Percentiles rank a stretch among this genome's conserved stretches.
Conservation (phyloP, 2,797 vertebrate species). For the Geotria australis region DNA sequence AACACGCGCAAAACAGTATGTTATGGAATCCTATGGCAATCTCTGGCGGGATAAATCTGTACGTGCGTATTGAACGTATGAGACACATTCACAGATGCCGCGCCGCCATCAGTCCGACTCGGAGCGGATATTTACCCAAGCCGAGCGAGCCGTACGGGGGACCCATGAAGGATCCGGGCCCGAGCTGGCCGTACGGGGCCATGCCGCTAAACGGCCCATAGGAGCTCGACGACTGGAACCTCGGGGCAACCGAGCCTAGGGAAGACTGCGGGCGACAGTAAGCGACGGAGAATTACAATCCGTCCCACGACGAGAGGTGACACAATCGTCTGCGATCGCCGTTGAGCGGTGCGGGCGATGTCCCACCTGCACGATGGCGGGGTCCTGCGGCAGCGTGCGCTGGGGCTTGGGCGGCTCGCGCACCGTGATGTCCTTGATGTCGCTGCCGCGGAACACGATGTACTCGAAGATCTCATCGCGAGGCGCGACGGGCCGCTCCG, state of each 20-base stretch:
- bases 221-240: slow-evolving; percentile 30
- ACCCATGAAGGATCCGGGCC: slow-evolving; percentile 45
- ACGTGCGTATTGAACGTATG: too few relatives aligned
- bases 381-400: slow-evolving; percentile 52
- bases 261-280: slow-evolving; percentile 19
- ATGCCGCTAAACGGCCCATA: slow-evolving; percentile 48
- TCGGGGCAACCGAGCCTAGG: slow-evolving; percentile 27
- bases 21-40: too few relatives aligned
- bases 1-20: too few relatives aligned
- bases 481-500: slow-evolving; percentile 47
- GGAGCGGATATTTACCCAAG: slow-evolving; percentile 25
- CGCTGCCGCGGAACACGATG: slow-evolving; percentile 81
- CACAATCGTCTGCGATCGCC: too few relatives aligned
- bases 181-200: slow-evolving; percentile 46
- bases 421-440: slow-evolving; percentile 73
- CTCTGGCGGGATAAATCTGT: too few relatives aligned
- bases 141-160: slow-evolving; percentile 64
- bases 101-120: too few relatives aligned
- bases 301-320: too few relatives aligned
- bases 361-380: slow-evolving; percentile 67
- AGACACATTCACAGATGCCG: too few relatives aligned
- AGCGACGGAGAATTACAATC: background rate
- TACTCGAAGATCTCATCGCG: slow-evolving; percentile 76
- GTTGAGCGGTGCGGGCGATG: background rate
- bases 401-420: slow-evolving; percentile 55